Conservation (phyloP, 2,888 invertebrate genomes). For the Malachius bipustulatus region DNA sequence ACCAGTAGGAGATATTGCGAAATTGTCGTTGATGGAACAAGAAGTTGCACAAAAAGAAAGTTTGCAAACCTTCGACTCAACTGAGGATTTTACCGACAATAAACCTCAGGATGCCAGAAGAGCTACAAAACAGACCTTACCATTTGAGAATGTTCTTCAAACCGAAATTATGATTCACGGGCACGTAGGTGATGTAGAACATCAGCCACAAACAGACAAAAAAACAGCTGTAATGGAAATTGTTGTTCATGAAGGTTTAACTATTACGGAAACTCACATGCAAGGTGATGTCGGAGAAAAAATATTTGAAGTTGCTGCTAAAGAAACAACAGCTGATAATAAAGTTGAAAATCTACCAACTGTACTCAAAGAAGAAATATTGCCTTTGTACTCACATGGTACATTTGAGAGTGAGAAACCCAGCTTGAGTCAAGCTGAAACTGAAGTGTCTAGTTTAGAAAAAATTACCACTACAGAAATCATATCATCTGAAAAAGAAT, state of each 20-base stretch:
- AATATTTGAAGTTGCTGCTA: constrained; percentile 35
- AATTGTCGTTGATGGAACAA: constrained; percentile 22
- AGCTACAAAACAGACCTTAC: constrained; percentile 33
- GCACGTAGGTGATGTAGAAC: constrained; percentile 26
- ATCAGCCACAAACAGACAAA: constrained; percentile 31
- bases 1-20: constrained; percentile 17
- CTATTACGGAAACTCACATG: constrained; percentile 32
- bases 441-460: neutral
- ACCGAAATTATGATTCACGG: constrained; percentile 21
- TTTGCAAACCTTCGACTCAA: constrained; percentile 29
- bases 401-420: constrained; percentile 19
- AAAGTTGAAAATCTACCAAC: constrained; percentile 35
- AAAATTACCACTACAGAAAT: neutral
- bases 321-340: constrained; percentile 36
- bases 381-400: constrained; percentile 30
- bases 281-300: constrained; percentile 34
- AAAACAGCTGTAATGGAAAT: constrained; percentile 22
- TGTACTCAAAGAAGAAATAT: constrained; percentile 33
- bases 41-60: constrained; percentile 28
- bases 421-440: constrained; percentile 23
- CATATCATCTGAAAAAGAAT: constrained; percentile 15
- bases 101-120: constrained; percentile 13
- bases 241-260: constrained; percentile 22
- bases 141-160: constrained; percentile 35
- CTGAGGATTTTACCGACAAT: constrained; percentile 1